Evolutionary conservation across 2,113 vertebrate species (phyloP).

Genomic region (Pteruthius melanotis): DNA sequence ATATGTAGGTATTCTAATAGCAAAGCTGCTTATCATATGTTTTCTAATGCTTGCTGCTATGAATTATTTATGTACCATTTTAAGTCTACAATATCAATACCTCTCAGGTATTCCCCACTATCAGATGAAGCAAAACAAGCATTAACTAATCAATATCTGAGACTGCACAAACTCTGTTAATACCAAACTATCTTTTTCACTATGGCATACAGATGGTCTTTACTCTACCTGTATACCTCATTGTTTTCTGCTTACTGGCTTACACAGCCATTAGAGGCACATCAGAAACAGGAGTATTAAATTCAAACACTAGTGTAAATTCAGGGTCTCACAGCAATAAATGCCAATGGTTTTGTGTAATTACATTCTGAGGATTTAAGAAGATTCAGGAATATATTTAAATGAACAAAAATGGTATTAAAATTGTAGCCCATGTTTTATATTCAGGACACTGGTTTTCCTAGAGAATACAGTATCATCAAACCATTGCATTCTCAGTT

Average conservation of each 20-base stretch:
- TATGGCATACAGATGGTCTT: background rate
- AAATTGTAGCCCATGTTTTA: background rate
- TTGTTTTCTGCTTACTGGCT: background rate
- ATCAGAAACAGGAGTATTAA: background rate
- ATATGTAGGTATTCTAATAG: background rate
- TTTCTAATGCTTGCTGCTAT: slow-evolving; percentile 14
- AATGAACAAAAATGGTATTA: background rate
- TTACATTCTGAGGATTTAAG: background rate
- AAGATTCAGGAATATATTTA: background rate
- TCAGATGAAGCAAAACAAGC: background rate
- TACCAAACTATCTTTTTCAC: background rate
- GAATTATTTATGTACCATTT: slow-evolving; percentile 26
- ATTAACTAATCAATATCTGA: slow-evolving; percentile 14
- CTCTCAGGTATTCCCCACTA: background rate
- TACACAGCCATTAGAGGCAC: background rate
- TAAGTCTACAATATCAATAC: background rate
- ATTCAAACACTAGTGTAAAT: background rate
- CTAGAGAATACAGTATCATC: background rate
- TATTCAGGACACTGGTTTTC: background rate
- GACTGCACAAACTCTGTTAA: background rate
- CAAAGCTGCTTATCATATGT: background rate
- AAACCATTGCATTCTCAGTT: background rate
- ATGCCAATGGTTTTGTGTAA: background rate
- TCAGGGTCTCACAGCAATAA: background rate
- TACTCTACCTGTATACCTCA: background rate